Conservation (phyloP, 2,888 invertebrate genomes). For the Clunio marinus region DNA sequence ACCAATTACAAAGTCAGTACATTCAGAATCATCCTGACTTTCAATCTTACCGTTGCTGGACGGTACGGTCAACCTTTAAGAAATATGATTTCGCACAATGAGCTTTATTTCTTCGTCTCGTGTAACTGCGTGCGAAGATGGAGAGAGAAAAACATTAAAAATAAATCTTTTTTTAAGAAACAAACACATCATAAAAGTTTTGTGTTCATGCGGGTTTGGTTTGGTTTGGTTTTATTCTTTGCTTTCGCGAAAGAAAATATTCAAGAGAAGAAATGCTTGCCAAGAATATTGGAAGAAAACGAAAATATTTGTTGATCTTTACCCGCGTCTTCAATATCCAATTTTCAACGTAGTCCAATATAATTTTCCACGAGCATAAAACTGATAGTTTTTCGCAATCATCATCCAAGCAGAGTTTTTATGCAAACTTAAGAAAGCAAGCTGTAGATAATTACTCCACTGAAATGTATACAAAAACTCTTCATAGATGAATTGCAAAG, state of each 20-base stretch:
- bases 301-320: not conserved
- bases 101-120: not conserved
- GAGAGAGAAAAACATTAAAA: conserved; percentile 9
- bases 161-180: conserved; percentile 28
- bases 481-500: not conserved
- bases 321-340: not conserved
- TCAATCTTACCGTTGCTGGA: no score
- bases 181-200: conserved; percentile 37
- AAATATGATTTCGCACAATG: not conserved
- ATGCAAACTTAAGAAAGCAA: no score
- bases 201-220: not conserved
- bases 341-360: not conserved
- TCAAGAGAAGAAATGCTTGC: no score
- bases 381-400: not conserved
- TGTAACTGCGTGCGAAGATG: not conserved
- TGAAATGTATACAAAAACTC: no score
- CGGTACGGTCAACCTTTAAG: not conserved
- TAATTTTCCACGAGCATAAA: not conserved
- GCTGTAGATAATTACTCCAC: no score
- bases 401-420: no score
- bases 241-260: not conserved
- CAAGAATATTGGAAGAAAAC: no score
- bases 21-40: no score
- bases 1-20: conserved; percentile 21
- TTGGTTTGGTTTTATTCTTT: not conserved